Percentiles rank a stretch among this genome's conserved stretches.
phyloP scores from a whole-genome alignment of 2,113 vertebrate species.

The Phalacrocorax pelagicus region DNA sequence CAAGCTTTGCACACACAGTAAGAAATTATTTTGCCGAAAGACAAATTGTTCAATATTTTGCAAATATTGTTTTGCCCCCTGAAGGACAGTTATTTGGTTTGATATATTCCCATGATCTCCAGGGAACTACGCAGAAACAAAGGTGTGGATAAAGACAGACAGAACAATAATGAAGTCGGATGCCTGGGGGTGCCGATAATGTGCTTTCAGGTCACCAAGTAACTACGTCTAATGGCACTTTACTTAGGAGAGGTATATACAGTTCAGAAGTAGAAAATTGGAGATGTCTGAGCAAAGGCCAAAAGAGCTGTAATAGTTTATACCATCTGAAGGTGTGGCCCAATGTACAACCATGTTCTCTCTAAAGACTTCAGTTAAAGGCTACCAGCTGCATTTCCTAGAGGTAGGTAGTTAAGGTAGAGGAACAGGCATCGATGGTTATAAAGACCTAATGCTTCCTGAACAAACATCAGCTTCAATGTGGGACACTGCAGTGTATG shows the following conservation, averaged over 20 bases:
- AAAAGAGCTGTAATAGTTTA: neutral
- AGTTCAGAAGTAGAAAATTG: neutral
- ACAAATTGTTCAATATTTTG: slow-evolving; percentile 6
- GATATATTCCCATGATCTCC: neutral
- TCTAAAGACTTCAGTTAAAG: neutral
- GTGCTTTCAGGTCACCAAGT: neutral
- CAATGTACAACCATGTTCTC: neutral
- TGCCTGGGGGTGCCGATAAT: neutral
- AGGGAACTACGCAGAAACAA: neutral
- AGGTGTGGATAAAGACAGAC: neutral
- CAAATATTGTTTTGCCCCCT: neutral
- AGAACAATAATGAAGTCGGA: neutral
- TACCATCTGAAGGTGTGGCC: neutral
- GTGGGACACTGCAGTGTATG: neutral
- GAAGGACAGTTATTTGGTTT: neutral
- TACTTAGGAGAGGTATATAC: neutral
- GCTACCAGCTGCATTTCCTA: neutral
- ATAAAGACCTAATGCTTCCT: neutral
- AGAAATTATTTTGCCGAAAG: neutral
- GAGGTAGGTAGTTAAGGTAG: neutral
- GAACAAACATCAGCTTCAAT: neutral
- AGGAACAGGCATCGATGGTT: neutral
- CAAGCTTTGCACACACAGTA: neutral
- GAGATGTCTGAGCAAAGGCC: neutral
- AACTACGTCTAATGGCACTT: neutral